Conservation (phyloP, 2,888 invertebrate genomes). For the Eristalis arbustorum region DNA sequence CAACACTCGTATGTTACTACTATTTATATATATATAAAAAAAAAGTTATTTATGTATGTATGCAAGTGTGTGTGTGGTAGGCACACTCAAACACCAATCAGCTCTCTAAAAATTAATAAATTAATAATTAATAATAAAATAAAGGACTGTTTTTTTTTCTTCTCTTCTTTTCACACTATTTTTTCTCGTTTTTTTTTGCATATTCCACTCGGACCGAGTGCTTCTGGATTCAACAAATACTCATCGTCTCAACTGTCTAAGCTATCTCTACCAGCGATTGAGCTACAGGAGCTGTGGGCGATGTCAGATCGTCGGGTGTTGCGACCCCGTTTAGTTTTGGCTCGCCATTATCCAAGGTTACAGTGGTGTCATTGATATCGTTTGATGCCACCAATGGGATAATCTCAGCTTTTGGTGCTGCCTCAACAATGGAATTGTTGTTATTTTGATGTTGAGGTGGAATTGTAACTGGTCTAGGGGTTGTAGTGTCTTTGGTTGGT, state of each 20-base stretch:
- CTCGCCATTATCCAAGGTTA: slow-evolving; percentile 31
- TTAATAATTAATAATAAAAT: slow-evolving; percentile 67
- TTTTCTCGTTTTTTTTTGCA: slow-evolving; percentile 10
- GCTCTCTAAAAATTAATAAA: slow-evolving; percentile 67
- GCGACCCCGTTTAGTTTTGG: slow-evolving; percentile 60
- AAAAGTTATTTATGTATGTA: slow-evolving; percentile 5
- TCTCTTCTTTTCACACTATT: slow-evolving; percentile 2
- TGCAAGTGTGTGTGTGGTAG: slow-evolving; percentile 19
- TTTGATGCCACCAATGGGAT: background rate
- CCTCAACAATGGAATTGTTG: slow-evolving; percentile 43
- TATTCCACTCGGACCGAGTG: slow-evolving; percentile 41
- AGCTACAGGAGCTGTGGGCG: slow-evolving; percentile 42
- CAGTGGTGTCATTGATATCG: background rate
- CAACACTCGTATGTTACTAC: slow-evolving; percentile 34
- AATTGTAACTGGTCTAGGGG: slow-evolving; percentile 57
- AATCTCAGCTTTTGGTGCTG: background rate
- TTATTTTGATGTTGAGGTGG: slow-evolving; percentile 49
- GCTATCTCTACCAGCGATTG: slow-evolving; percentile 49
- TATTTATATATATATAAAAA: slow-evolving; percentile 1
- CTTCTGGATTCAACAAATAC: slow-evolving; percentile 3
- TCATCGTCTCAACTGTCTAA: slow-evolving; percentile 25
- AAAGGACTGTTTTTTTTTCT: slow-evolving; percentile 58
- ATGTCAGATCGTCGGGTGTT: slow-evolving; percentile 54
- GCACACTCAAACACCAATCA: slow-evolving; percentile 58
- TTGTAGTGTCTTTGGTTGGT: slow-evolving; percentile 68